These are phyloP conservation scores for Lepeophtheirus salmonis DNA, from an alignment of 1,140 invertebrate species.

Conservation along the genomic window DNA sequence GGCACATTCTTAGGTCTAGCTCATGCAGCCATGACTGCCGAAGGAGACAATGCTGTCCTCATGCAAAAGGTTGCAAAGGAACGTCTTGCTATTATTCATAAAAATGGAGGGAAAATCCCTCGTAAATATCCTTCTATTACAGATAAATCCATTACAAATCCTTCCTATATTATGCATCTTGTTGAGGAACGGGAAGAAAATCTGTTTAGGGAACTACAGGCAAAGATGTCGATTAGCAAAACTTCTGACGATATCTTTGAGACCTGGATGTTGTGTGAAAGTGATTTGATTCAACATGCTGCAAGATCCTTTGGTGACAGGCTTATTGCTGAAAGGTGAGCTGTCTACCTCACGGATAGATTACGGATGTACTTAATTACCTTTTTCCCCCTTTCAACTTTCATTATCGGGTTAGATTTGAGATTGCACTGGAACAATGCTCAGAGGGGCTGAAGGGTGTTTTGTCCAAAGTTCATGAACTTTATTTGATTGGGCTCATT, in stretches of 20 bases:
- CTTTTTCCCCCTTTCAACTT: not conserved
- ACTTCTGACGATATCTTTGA: constrained; percentile 24
- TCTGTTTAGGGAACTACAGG: constrained; percentile 10
- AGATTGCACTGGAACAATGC: constrained; percentile 9
- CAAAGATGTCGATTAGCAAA: constrained; percentile 21
- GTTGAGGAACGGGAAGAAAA: constrained; percentile 11
- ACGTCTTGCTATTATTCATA: constrained; percentile 8
- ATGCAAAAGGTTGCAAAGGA: constrained; percentile 26
- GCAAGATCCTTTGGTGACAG: constrained; percentile 25
- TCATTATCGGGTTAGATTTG: not conserved
- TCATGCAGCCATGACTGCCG: constrained; percentile 27
- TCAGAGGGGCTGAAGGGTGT: constrained; percentile 13
- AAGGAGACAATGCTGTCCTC: constrained; percentile 27
- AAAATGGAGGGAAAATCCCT: constrained; percentile 3
- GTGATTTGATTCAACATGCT: constrained; percentile 25
- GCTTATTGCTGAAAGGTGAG: constrained; percentile 24
- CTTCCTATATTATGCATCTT: constrained; percentile 9
- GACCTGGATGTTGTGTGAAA: constrained; percentile 26
- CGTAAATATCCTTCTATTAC: not conserved
- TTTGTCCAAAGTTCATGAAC: constrained; percentile 17
- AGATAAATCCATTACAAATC: constrained; percentile 4
- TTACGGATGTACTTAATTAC: not conserved
- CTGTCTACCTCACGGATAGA: constrained; percentile 10
- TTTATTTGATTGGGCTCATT: constrained; percentile 23
- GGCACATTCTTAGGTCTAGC: constrained; percentile 25